Percentiles rank a stretch among this genome's conserved stretches.
Conservation (phyloP, 2,797 vertebrate genomes). For the Tachyglossus aculeatus region DNA sequence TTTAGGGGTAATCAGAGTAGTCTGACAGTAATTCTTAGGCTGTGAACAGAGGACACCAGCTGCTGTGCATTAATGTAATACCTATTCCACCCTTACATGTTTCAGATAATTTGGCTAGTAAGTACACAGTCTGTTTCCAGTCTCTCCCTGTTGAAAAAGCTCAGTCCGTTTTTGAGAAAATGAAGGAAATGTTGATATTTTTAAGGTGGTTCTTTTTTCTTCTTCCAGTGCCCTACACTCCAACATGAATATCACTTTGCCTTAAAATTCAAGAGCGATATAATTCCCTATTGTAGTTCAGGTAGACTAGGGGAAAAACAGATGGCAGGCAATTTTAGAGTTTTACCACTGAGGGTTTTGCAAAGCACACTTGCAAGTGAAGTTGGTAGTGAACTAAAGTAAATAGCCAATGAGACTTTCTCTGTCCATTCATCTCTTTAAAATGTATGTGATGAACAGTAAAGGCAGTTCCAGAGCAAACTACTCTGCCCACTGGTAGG, state of each 20-base stretch:
- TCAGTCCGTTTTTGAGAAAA: not conserved
- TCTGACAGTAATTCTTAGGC: not conserved
- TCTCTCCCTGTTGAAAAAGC: not conserved
- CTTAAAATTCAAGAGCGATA: not conserved
- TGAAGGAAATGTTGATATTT: slow-evolving; percentile 5
- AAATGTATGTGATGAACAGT: not conserved
- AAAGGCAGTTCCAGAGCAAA: not conserved
- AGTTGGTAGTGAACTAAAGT: not conserved
- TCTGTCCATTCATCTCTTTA: not conserved
- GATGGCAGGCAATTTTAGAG: too few species aligned
- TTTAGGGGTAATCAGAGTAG: slow-evolving; percentile 25
- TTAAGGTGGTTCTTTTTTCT: not conserved
- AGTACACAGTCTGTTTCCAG: not conserved
- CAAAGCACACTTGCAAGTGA: too few species aligned
- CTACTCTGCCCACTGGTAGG: not conserved
- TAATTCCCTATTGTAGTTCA: too few species aligned
- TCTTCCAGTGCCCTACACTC: slow-evolving; percentile 8
- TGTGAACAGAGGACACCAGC: slow-evolving; percentile 19
- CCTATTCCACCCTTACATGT: not conserved
- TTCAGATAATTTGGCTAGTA: slow-evolving; percentile 18
- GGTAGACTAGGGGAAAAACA: too few species aligned
- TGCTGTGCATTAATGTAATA: not conserved
- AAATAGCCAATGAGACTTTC: not conserved
- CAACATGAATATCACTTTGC: not conserved
- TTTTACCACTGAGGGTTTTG: too few species aligned